phyloP scores from a whole-genome alignment of 2,797 vertebrate species.

The Tamandua tetradactyla region DNA sequence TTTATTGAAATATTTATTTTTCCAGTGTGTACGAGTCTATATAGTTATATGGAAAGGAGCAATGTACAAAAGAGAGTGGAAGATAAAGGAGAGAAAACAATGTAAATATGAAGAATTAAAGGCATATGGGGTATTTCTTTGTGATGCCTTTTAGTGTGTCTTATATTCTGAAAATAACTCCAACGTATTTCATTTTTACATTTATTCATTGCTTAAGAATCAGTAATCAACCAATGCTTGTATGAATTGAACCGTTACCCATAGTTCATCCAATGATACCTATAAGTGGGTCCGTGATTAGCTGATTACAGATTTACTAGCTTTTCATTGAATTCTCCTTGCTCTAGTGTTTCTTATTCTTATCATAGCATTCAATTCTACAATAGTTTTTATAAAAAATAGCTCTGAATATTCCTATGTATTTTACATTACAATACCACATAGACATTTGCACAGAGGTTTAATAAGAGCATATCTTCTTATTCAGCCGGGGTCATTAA shows the following conservation, averaged over 20 bases:
- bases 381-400: neutral
- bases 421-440: neutral
- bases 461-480: neutral
- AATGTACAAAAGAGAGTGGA: neutral
- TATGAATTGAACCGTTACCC: neutral
- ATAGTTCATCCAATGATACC: neutral
- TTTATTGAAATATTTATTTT: neutral
- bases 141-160: neutral
- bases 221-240: neutral
- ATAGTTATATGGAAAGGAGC: neutral
- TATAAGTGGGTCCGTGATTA: neutral
- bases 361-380: neutral
- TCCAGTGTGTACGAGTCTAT: neutral
- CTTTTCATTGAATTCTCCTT: neutral
- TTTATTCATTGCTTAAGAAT: neutral
- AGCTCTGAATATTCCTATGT: neutral
- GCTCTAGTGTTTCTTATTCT: neutral
- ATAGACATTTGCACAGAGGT: neutral
- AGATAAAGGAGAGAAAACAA: neutral
- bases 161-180: conserved; percentile 23
- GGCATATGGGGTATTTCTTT: neutral
- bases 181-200: neutral
- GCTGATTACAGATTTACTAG: neutral
- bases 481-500: conserved; percentile 4
- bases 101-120: neutral